Percentiles rank a stretch among this genome's conserved stretches.
These are phyloP conservation scores for Dipodomys stephensi DNA, from an alignment of 2,113 vertebrate genomes.

Conservation along the genomic window DNA sequence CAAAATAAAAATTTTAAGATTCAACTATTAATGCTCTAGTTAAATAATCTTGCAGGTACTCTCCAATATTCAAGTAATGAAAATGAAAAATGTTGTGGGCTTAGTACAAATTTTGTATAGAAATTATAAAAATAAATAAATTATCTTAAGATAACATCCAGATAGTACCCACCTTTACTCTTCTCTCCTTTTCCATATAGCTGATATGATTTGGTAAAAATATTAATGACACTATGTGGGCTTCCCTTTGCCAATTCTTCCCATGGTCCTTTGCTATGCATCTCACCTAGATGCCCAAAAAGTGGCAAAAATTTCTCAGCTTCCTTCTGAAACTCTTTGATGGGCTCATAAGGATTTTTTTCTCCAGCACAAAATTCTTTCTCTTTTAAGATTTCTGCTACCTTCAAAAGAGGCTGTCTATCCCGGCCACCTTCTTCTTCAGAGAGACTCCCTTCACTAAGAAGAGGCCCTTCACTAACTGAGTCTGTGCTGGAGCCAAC, in stretches of 20 bases:
- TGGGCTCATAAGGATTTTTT: conserved; percentile 86
- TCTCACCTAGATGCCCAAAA: conserved; percentile 77
- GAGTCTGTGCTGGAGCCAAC: conserved; percentile 91
- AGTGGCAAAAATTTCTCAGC: conserved; percentile 89
- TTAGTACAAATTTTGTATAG: not conserved
- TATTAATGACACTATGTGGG: conserved; percentile 97
- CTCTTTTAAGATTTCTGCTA: conserved; percentile 84
- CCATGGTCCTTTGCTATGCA: conserved; percentile 89
- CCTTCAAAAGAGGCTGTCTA: conserved; percentile 75
- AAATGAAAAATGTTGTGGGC: not conserved
- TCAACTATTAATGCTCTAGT: conserved; percentile 42
- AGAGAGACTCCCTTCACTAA: conserved; percentile 93
- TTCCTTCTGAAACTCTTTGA: conserved; percentile 94
- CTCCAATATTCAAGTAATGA: not conserved
- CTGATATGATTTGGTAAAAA: conserved; percentile 94
- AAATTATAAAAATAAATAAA: conserved; percentile 43
- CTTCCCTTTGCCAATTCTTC: conserved; percentile 96
- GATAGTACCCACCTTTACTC: conserved; percentile 36
- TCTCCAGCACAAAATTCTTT: conserved; percentile 87
- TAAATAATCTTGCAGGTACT: conserved; percentile 19
- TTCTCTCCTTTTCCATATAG: conserved; percentile 90
- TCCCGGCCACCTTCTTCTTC: conserved; percentile 85
- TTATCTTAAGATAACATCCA: conserved; percentile 51
- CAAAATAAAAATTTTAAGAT: conserved; percentile 46
- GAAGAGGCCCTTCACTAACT: conserved; percentile 94